These are phyloP conservation scores for Lasioglossum villosulum DNA, from an alignment of 2,888 invertebrate genomes.

Conservation along the genomic window DNA sequence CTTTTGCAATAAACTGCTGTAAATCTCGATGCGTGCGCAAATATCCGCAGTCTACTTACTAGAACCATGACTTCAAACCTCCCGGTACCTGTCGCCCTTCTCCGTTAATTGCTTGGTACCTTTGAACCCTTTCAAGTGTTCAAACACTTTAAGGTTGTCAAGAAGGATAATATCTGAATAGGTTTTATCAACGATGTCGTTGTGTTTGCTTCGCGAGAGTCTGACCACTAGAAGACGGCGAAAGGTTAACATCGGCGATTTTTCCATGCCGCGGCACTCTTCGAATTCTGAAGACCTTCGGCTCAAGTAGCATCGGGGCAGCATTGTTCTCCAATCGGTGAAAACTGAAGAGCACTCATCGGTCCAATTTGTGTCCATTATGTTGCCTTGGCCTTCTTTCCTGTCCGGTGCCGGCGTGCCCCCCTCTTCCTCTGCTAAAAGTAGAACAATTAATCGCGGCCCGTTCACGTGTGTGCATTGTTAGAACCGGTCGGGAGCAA, in stretches of 20 bases:
- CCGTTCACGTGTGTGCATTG: conserved; percentile 61
- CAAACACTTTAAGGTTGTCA: not conserved
- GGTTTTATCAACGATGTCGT: not conserved
- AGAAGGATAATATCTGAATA: not conserved
- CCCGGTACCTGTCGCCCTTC: not conserved
- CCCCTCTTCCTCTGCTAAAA: conserved; percentile 31
- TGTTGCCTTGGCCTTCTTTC: conserved; percentile 59
- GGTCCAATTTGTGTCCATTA: conserved; percentile 50
- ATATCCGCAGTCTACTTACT: too few species aligned
- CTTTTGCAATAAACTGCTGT: too few species aligned
- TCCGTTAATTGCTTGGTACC: not conserved
- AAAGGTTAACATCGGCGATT: not conserved
- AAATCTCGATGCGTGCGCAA: too few species aligned
- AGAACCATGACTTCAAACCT: not conserved
- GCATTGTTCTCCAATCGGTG: conserved; percentile 44
- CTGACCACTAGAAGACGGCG: conserved; percentile 2
- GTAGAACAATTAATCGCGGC: conserved; percentile 53
- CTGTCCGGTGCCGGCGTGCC: conserved; percentile 5
- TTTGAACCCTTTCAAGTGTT: not conserved
- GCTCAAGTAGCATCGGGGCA: not conserved
- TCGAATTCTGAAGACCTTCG: conserved; percentile 27
- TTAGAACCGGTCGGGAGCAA: conserved; percentile 88
- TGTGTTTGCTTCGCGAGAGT: not conserved
- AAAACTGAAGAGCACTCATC: conserved; percentile 38
- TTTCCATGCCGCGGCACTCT: conserved; percentile 11